Evolutionary conservation across 2,888 invertebrate genomes (phyloP).

Genomic region (Tenthredo distinguenda): DNA sequence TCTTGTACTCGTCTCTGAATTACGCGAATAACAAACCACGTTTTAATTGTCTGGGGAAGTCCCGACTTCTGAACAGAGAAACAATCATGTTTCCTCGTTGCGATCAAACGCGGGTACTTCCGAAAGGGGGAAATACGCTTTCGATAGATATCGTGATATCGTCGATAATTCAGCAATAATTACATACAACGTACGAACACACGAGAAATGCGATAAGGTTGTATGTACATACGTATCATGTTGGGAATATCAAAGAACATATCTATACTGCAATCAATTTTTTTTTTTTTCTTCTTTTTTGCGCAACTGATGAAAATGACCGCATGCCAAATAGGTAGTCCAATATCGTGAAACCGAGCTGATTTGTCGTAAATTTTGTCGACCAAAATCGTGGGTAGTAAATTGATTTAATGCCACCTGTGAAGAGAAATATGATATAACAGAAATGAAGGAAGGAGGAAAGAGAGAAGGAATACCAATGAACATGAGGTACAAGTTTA

Average conservation of each 20-base stretch:
- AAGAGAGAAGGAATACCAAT: neutral
- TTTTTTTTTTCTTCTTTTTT: neutral
- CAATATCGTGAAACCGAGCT: too few relatives aligned
- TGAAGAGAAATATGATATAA: neutral
- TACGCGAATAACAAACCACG: neutral
- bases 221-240: neutral
- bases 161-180: neutral
- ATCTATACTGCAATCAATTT: neutral
- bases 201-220: neutral
- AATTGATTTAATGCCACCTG: too few relatives aligned
- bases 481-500: neutral
- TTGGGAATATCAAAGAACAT: neutral
- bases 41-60: constrained; percentile 5
- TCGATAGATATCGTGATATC: neutral
- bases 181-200: neutral
- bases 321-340: neutral
- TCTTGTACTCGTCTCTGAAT: neutral
- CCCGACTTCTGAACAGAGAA: neutral
- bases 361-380: too few relatives aligned
- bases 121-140: constrained; percentile 8
- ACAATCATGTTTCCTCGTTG: neutral
- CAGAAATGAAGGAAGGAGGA: neutral
- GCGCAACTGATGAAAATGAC: neutral
- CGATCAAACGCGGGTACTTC: neutral
- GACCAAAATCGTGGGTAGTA: too few relatives aligned